A percentile compares a stretch with the other conserved stretches of the same genome.
These are phyloP conservation scores for Meteorus cinctellus DNA, from an alignment of 2,888 invertebrate species.

Conservation along the genomic window DNA sequence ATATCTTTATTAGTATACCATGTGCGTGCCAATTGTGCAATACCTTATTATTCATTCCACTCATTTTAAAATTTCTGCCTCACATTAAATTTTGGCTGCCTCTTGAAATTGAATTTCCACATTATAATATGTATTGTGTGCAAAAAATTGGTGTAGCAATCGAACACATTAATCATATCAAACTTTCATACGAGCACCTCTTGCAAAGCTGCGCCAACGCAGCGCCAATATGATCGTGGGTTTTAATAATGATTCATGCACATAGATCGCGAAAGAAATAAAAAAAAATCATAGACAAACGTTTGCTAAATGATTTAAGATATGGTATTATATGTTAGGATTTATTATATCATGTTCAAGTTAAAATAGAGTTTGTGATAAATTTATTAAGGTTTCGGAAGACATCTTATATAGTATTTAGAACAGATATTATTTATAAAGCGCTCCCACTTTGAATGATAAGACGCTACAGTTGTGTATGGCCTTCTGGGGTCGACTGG, in stretches of 20 bases:
- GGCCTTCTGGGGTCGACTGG: constrained; percentile 57
- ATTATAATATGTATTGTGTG: neutral
- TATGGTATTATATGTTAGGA: too few relatives aligned
- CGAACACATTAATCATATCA: constrained; percentile 46
- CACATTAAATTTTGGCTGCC: too few relatives aligned
- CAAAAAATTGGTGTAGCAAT: constrained; percentile 17
- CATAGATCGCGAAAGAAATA: neutral
- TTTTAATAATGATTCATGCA: constrained; percentile 48
- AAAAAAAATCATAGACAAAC: constrained; percentile 1
- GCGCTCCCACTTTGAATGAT: constrained; percentile 2
- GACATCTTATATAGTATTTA: too few relatives aligned
- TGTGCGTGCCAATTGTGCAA: too few relatives aligned
- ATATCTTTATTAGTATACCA: too few relatives aligned
- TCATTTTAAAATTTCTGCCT: neutral
- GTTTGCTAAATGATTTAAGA: constrained; percentile 3
- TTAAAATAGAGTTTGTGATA: too few relatives aligned
- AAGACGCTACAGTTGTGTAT: constrained; percentile 21
- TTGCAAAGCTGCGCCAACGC: constrained; percentile 46
- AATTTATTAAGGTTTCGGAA: too few relatives aligned
- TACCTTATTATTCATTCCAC: too few relatives aligned
- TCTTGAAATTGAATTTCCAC: neutral
- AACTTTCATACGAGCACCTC: constrained; percentile 41
- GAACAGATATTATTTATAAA: constrained; percentile 9
- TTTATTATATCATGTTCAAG: too few relatives aligned
- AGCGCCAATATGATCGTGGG: constrained; percentile 44